Evolutionary conservation across 2,797 vertebrate genomes (phyloP), one percentile per base, ranked within the genome.

Genomic region (Acanthopagrus latus): DNA sequence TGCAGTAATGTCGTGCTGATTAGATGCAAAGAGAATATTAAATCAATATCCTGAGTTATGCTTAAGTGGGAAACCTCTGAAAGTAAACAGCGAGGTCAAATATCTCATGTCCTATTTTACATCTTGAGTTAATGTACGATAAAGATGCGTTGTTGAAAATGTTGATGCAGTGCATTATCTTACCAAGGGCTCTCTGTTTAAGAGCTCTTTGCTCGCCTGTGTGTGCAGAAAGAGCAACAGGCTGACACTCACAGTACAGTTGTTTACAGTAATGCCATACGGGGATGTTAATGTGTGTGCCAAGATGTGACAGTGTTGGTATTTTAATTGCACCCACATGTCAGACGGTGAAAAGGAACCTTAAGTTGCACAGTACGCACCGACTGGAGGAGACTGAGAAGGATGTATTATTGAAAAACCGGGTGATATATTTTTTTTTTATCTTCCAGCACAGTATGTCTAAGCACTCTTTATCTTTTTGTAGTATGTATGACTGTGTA

Each of bases 41-140:
- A 71, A 56, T n/a, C 2, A 27, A 13, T 65, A 59, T 16, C 7
- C n/a, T 25, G 38, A 64, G n/a, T 70, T 41, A 17, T 66, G 16
- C 51, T 59, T 21, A n/a, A 41, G 33, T 46, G 4, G 9, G 11
- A 27, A 60, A 18, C 44, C 17, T 65, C 12, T 51, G 16, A 56
- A 63, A 51, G 27, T 71, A 57, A 72, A 66, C 16, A 6, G 25
- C 20, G 5, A 20, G 62, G 63, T 74, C 33, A 59, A 47, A 73
- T 43, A 51, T 46, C 13, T 54, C 51, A 12, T 8, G 23, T 67
- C 33, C 27, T 10, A 4, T 66, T 79, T 67, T 47, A 21, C 27
- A 55, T 18, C 38, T 48, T 50, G 44, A 62, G 57, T 74, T 27
- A 66, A 57, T 52, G 18, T 13, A 56, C 50, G 5, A 43, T 64